Evolutionary conservation across 2,888 invertebrate species (phyloP), one percentile per base, ranked within the genome.

Genomic region (Protonemura montana): DNA sequence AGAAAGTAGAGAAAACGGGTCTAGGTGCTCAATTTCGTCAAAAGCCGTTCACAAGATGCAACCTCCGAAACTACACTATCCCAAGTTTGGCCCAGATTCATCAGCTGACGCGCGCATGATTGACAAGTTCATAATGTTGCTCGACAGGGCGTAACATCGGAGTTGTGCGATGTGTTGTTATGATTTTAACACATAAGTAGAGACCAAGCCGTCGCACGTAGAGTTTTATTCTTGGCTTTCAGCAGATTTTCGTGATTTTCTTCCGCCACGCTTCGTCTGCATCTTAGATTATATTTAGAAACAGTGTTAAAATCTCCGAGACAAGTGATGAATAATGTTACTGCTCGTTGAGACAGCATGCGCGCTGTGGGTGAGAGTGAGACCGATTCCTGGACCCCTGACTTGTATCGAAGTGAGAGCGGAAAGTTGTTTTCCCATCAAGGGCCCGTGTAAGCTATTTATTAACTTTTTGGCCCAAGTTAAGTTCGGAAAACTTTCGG

Each of bases 271-370:
- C 82, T 25, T 26, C 30, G 82, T 82, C 82, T 41, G 82, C 82
- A 25, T 82, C 82, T 84, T 27, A 42, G 81, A 59, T 59, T 81
- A 81, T 81, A 30, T 81, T 30, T 81, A 81, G 76, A 83, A 84
- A 84, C 76, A 76, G 84, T 84, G 84, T 84, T 84, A 84, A 84
- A 84, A 84, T 84, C 76, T 84, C 29, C 59, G 81, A 84, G 84
- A 84, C 84, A 85, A 86, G 76, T 28, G 85, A 86, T 85, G 85
- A 86, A 86, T 87, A 85, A 86, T 84, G 84, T 87, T 87, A 59
- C 76, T 77, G 82, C 85, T 86, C 80, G n/a, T 80, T 27, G 83
- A 85, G 86, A 87, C 87, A 86, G 85, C 77, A 3, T 35, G 35
- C 87, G 76, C 85, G 83, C 84, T 85, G 87, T 59, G 26, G 29